Conservation (phyloP, 2,888 invertebrate genomes). For the Pseudeuparius sepicola region DNA sequence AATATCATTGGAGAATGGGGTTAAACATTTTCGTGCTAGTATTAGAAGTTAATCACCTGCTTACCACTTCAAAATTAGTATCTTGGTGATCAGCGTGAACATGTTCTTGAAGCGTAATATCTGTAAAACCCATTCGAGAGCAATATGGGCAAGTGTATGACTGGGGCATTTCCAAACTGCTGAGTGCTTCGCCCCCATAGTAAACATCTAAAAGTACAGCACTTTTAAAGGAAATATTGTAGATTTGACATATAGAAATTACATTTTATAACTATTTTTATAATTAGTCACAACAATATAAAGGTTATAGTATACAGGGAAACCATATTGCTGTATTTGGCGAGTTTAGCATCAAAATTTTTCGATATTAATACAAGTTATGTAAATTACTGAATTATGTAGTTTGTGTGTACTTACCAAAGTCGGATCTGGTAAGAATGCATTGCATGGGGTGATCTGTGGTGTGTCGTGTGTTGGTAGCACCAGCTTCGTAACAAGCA, state of each 20-base stretch:
- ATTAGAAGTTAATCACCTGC: too few relatives aligned
- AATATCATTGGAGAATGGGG: too few relatives aligned
- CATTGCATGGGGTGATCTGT: constrained; percentile 99
- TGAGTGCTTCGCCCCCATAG: constrained; percentile 89
- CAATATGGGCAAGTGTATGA: constrained; percentile 98
- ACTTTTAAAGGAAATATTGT: too few relatives aligned
- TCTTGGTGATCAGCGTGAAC: constrained; percentile 87
- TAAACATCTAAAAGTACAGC: constrained; percentile 17
- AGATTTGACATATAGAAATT: too few relatives aligned
- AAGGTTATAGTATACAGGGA: too few relatives aligned
- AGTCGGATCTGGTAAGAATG: constrained; percentile 92
- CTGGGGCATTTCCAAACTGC: constrained; percentile 84
- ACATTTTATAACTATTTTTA: too few relatives aligned
- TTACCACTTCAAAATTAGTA: constrained; percentile 83
- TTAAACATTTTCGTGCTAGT: too few relatives aligned
- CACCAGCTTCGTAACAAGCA: constrained; percentile 87
- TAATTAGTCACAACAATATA: too few relatives aligned
- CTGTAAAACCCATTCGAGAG: constrained; percentile 92
- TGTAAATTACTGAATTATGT: too few relatives aligned
- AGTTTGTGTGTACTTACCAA: constrained; percentile 61
- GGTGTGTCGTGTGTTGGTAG: constrained; percentile 84
- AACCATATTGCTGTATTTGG: too few relatives aligned
- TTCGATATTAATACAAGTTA: too few relatives aligned
- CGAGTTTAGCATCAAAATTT: too few relatives aligned
- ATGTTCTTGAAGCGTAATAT: constrained; percentile 83